These are phyloP conservation scores for Calcarius ornatus DNA, from an alignment of 2,113 vertebrate genomes.

Conservation along the genomic window DNA sequence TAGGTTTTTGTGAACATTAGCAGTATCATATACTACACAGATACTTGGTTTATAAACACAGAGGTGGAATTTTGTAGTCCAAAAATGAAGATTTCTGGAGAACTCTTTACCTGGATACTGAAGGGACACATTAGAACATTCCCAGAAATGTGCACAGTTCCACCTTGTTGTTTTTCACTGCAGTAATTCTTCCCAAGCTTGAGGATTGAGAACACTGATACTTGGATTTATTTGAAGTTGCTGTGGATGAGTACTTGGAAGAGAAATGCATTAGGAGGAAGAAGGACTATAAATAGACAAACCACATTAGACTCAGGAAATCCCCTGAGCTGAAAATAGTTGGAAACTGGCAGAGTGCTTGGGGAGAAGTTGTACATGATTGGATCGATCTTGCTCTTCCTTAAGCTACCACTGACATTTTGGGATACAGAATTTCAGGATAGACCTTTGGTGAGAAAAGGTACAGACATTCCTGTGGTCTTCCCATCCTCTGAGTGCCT, in stretches of 20 bases:
- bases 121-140: neutral
- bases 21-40: neutral
- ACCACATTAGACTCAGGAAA: neutral
- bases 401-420: neutral
- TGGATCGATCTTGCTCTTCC: neutral
- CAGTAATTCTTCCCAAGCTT: neutral
- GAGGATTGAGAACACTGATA: neutral
- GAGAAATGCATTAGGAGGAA: neutral
- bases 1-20: neutral
- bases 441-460: neutral
- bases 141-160: neutral
- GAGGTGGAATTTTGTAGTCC: neutral
- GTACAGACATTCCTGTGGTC: neutral
- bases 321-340: neutral
- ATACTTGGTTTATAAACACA: neutral
- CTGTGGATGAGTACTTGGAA: neutral
- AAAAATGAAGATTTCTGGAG: neutral
- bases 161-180: neutral
- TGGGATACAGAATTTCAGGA: neutral
- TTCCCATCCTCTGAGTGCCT: neutral
- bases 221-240: neutral
- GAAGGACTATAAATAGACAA: neutral
- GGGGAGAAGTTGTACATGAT: neutral
- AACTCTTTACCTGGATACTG: neutral
- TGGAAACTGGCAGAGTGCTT: neutral